Evolutionary conservation across 2,797 vertebrate species (phyloP).

Genomic region (Limnodromus scolopaceus): DNA sequence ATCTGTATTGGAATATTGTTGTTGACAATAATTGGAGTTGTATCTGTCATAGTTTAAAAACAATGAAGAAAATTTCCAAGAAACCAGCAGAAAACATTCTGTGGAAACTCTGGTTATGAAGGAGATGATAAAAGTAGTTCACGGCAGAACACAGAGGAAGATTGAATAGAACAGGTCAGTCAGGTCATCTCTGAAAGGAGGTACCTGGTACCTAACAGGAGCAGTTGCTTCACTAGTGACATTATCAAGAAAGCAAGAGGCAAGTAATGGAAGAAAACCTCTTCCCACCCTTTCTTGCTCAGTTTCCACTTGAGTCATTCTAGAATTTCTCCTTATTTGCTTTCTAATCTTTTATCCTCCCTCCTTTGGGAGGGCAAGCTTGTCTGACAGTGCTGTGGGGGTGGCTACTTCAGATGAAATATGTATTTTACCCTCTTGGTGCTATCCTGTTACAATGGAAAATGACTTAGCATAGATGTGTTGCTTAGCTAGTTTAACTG

Average conservation of each 20-base stretch:
- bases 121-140: not conserved
- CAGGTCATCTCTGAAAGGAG: not conserved
- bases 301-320: not conserved
- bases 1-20: not conserved
- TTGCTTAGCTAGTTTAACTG: not conserved
- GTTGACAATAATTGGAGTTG: not conserved
- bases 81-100: not conserved
- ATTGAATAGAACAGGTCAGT: not conserved
- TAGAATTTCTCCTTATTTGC: not conserved
- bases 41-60: not conserved
- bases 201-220: not conserved
- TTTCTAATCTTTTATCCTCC: not conserved
- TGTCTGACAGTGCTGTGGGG: slow-evolving; percentile 6
- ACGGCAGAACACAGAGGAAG: not conserved
- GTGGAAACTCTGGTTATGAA: not conserved
- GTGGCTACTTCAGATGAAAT: not conserved
- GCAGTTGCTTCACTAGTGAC: not conserved
- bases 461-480: not conserved
- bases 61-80: not conserved
- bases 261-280: not conserved
- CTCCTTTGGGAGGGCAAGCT: not conserved
- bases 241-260: not conserved
- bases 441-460: slow-evolving; percentile 18
- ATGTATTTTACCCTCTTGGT: slow-evolving; percentile 13
- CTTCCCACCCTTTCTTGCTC: not conserved